Percentiles rank a stretch among this genome's conserved stretches.
phyloP scores from a whole-genome alignment of 2,797 vertebrate genomes.

The Ctenopoma kingsleyae region DNA sequence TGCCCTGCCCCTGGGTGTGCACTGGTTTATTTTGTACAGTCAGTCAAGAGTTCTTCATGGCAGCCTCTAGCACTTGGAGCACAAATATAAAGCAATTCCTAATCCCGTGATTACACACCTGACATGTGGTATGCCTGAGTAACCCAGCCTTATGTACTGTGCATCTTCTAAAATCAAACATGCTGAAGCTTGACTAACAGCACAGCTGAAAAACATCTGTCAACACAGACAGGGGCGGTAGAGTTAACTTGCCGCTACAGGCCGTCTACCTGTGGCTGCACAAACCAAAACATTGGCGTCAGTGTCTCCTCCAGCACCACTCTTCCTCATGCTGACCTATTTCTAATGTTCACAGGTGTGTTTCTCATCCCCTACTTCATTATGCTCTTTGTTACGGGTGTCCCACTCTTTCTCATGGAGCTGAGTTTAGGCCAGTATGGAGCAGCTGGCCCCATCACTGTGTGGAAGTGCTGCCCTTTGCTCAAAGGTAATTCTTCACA shows the following conservation, averaged over 20 bases:
- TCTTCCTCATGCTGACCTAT: not conserved
- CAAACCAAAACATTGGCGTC: not conserved
- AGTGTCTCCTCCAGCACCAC: not conserved
- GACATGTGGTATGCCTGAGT: conserved; percentile 11
- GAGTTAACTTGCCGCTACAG: conserved; percentile 37
- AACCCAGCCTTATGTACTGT: not conserved
- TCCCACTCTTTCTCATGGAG: conserved; percentile 92
- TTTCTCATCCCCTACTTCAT: conserved; percentile 91
- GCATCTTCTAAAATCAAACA: conserved; percentile 34
- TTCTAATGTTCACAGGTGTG: conserved; percentile 78
- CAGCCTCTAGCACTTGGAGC: conserved; percentile 24
- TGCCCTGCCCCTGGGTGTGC: conserved; percentile 41
- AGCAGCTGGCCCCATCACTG: conserved; percentile 85
- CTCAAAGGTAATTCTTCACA: conserved; percentile 84
- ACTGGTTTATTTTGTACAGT: conserved; percentile 32
- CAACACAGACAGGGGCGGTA: conserved; percentile 3
- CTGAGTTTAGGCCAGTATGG: conserved; percentile 90
- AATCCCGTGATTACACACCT: conserved; percentile 50
- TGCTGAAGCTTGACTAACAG: conserved; percentile 36
- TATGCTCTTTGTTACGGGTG: conserved; percentile 87
- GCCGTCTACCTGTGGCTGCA: not conserved
- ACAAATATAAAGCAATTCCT: conserved; percentile 22
- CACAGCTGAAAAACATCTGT: not conserved
- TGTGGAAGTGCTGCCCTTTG: conserved; percentile 92
- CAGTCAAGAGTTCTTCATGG: conserved; percentile 31